Base-by-base conservation (phyloP, 2,113 vertebrate species). In the Oncorhynchus tshawytscha region DNA sequence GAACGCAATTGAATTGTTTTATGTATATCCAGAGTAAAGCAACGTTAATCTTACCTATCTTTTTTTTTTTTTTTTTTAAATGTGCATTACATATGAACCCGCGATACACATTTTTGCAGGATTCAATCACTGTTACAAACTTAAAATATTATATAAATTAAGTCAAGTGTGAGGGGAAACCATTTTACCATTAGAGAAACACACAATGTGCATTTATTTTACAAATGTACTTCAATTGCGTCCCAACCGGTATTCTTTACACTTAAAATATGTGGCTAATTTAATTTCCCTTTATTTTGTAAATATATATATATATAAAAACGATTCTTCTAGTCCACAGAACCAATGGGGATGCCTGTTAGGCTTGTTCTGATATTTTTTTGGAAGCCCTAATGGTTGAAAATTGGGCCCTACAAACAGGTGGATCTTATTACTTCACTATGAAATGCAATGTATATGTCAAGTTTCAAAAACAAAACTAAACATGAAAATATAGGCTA, bases 51-150 rank as follows among this genome's bases (percentile, higher is more conserved):
- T 89, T 85, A 84, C 76, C 84, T n/a, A n/a, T n/a, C n/a, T n/a
- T n/a, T n/a, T n/a, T 91, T 91, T 93, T 92, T 92, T 94, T 95
- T 34, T 8, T 34, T 34, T 34, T 8, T 0, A 95, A 97, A 98
- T 97, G 97, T 98, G 96, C 96, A 95, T 95, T 95, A 96, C 95
- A 95, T 91, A 91, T 90, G 93, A 91, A 93, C 91, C 94, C 90
- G 93, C 93, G 91, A 93, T 93, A 93, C 94, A 91, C 59, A 91
- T 90, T 86, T 85, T 89, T 93, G 94, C 92, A 94, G 83, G 83
- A 85, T 88, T 83, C 80, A 81, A 85, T 85, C 88, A 92, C 85
- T 82, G 93, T 93, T 93, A 93, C 93, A 94, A 96, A 94, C 90
- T 87, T 87, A 93, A 95, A 65, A 85, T 86, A 89, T 77, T 92